Evolutionary conservation across 1,140 invertebrate genomes (phyloP), one percentile per base, ranked within the genome.

Genomic region (Potamilus streckersoni): DNA sequence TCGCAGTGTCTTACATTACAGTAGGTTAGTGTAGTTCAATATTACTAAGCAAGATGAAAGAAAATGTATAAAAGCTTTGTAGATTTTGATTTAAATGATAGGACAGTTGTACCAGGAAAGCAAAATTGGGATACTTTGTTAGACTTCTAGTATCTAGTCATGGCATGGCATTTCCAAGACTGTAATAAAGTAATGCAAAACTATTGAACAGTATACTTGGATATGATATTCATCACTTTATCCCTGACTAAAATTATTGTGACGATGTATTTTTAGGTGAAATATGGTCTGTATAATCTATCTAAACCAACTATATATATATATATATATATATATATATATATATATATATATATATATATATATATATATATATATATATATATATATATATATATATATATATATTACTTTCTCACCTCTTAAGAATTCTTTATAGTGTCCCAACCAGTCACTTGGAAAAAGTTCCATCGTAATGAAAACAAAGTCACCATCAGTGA

Each of bases 381-480:
- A 17, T 16, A 17, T 60, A n/a, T 16, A n/a, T n/a, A n/a, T n/a
- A n/a, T n/a, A n/a, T n/a, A n/a, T n/a, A n/a, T 61, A 61, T 17
- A 16, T 61, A 17, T 16, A 31, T n/a, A 17, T 2, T 27, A 8
- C 20, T 31, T 59, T 16, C 49, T 55, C 65, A 82, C 81, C 77
- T 80, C 81, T 74, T 17, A 74, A 66, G 57, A 82, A 82, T 1
- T 76, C 57, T 16, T 63, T 82, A 31, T 82, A 82, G 56, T 82
- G 77, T 0, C 81, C 81, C 2, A 82, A 72, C 81, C 81, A 82
- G 61, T 82, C 79, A 65, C 74, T 79, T 15, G 81, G 81, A 73
- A 82, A 82, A 58, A 82, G 59, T 66, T 82, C 81, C 81, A 82
- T 82, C 13, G 81, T 80, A 6, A 82, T 71, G 27, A 82, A 82